Conservation (phyloP, 2,797 vertebrate genomes). For the Taenioides sp. region DNA sequence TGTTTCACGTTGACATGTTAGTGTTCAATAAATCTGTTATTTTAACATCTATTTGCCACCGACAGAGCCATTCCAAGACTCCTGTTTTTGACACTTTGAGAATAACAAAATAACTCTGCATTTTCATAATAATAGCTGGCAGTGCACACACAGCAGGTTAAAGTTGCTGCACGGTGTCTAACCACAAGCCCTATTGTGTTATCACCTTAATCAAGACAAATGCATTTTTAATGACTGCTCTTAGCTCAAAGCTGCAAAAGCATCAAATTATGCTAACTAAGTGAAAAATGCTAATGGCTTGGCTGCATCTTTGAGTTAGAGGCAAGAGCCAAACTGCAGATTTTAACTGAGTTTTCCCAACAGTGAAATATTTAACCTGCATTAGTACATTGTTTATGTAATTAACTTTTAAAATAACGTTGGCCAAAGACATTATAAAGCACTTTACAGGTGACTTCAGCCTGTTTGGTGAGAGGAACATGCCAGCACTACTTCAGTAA, state of each 20-base stretch:
- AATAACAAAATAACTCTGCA: background rate
- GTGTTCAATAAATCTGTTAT: background rate
- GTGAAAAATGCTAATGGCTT: conserved; percentile 64
- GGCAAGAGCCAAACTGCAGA: conserved; percentile 50
- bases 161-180: conserved; percentile 20
- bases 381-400: conserved; percentile 26
- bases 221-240: conserved; percentile 75
- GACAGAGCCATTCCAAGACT: background rate
- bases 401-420: background rate
- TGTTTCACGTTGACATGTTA: background rate
- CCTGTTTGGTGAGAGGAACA: conserved; percentile 13
- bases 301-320: conserved; percentile 26
- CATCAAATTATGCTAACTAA: conserved; percentile 71
- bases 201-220: conserved; percentile 67
- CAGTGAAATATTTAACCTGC: conserved; percentile 36
- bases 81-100: background rate
- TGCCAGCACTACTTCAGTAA: background rate
- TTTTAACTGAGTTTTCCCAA: conserved; percentile 35
- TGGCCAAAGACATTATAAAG: background rate
- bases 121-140: background rate
- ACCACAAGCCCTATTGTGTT: conserved; percentile 50
- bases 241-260: conserved; percentile 56
- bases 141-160: conserved; percentile 24
- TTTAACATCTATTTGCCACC: background rate
- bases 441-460: conserved; percentile 3